Evolutionary conservation across 2,113 vertebrate genomes (phyloP).

Genomic region (Laticauda colubrina): DNA sequence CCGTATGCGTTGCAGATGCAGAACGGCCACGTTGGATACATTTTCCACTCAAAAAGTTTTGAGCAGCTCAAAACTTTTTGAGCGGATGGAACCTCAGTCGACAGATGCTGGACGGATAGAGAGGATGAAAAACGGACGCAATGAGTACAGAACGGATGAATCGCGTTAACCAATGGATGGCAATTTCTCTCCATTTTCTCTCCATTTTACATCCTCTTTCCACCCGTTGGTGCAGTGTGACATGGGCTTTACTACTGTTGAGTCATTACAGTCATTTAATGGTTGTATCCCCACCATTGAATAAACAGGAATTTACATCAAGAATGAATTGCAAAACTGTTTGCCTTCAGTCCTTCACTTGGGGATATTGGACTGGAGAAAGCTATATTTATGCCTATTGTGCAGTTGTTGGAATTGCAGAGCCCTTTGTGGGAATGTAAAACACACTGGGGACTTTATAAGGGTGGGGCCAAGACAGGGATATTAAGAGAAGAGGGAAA

Average conservation of each 20-base stretch:
- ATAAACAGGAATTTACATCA: not conserved
- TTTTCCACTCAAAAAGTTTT: too few relatives aligned
- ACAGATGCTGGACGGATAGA: too few relatives aligned
- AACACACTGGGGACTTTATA: not conserved
- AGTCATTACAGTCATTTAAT: not conserved
- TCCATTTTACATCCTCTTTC: too few relatives aligned
- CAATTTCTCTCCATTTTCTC: too few relatives aligned
- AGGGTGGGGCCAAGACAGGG: not conserved
- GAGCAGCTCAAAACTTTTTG: too few relatives aligned
- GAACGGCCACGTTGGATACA: too few relatives aligned
- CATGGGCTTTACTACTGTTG: not conserved
- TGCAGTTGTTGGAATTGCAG: not conserved
- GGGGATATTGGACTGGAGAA: not conserved
- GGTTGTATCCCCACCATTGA: not conserved
- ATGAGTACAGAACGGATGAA: too few relatives aligned
- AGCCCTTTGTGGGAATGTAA: not conserved
- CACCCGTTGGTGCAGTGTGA: too few relatives aligned
- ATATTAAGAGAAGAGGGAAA: not conserved
- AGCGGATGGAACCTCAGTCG: too few relatives aligned
- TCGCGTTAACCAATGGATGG: too few relatives aligned
- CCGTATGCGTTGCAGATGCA: too few relatives aligned
- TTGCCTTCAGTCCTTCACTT: not conserved
- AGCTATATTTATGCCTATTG: not conserved
- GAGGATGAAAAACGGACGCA: too few relatives aligned
- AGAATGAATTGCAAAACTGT: not conserved